Percentiles rank a stretch among this genome's conserved stretches.
These are phyloP conservation scores for Formica aserva DNA, from an alignment of 2,888 invertebrate genomes.

Conservation along the genomic window DNA sequence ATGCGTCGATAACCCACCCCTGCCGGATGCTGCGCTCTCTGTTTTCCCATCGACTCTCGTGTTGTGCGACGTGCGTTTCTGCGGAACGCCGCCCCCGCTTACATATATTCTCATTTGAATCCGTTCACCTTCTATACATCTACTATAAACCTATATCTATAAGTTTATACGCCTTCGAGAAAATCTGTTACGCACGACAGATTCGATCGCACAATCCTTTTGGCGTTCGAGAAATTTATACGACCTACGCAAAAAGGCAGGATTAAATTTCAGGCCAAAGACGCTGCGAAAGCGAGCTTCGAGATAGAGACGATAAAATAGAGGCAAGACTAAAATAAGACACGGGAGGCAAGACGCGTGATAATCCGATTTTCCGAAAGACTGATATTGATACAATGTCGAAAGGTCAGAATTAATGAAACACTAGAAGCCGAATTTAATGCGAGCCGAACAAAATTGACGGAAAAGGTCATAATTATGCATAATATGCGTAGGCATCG, in stretches of 20 bases:
- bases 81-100: not conserved
- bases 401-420: conserved; percentile 43
- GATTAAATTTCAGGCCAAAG: conserved; percentile 34
- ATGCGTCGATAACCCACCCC: conserved; percentile 73
- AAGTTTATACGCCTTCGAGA: not conserved
- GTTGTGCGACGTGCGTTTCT: conserved; percentile 30
- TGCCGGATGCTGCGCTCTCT: conserved; percentile 68
- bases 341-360: not conserved
- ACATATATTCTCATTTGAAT: conserved; percentile 13
- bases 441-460: conserved; percentile 5
- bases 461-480: conserved; percentile 28
- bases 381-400: not conserved
- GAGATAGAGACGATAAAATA: not conserved
- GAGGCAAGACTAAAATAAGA: not conserved
- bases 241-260: not conserved
- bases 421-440: conserved; percentile 31
- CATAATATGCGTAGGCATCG: conserved; percentile 27
- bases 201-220: not conserved
- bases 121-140: conserved; percentile 16
- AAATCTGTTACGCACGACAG: conserved; percentile 12
- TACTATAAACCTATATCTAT: not conserved
- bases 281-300: not conserved
- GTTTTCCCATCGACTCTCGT: conserved; percentile 62
- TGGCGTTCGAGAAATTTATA: conserved; percentile 17
- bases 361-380: not conserved